phyloP scores from a whole-genome alignment of 1,140 invertebrate species.

The Drosophila insularis region DNA sequence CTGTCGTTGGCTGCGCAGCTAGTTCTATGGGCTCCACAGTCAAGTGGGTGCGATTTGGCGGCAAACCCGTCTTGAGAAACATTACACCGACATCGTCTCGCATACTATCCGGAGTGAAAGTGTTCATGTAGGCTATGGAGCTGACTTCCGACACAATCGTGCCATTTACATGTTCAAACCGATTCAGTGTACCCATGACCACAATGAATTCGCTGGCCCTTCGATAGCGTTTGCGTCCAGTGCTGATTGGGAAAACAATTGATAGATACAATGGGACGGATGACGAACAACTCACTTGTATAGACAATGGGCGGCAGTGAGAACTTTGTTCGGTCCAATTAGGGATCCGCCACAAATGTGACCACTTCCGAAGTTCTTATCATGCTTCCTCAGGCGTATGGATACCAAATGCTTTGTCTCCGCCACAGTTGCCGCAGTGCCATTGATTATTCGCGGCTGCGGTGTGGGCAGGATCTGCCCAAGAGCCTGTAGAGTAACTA shows the following conservation, averaged over 20 bases:
- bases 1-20: constrained; percentile 33
- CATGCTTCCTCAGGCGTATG: constrained; percentile 62
- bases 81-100: constrained; percentile 75
- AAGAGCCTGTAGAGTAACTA: neutral
- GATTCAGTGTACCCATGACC: constrained; percentile 75
- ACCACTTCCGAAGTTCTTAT: constrained; percentile 69
- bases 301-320: constrained; percentile 84
- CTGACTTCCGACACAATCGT: constrained; percentile 70
- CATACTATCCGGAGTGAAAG: constrained; percentile 75
- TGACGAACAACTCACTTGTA: constrained; percentile 64
- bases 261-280: too few relatives aligned
- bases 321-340: constrained; percentile 76
- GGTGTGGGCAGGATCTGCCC: neutral
- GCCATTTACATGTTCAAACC: constrained; percentile 57
- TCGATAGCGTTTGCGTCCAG: constrained; percentile 64
- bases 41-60: constrained; percentile 30
- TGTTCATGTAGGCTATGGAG: constrained; percentile 78
- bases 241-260: constrained; percentile 25
- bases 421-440: constrained; percentile 41
- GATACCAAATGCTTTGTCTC: constrained; percentile 77
- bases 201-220: constrained; percentile 67
- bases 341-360: constrained; percentile 82
- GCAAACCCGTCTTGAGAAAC: constrained; percentile 45
- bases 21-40: constrained; percentile 62
- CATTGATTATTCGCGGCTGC: constrained; percentile 72